These are phyloP conservation scores for Bombus picipes DNA, from an alignment of 1,140 invertebrate species.

Conservation along the genomic window DNA sequence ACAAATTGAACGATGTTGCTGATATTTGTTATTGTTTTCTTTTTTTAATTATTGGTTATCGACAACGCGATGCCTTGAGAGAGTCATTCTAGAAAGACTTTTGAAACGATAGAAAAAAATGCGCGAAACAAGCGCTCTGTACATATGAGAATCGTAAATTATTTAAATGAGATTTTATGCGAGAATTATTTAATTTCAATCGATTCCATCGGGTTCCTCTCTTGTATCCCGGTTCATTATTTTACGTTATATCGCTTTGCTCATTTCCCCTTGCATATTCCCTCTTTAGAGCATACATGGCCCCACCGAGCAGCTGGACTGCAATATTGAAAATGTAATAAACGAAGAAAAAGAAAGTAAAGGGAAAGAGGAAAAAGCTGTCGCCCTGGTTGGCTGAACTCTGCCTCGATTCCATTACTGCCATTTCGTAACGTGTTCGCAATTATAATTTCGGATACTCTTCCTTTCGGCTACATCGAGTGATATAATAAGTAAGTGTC, in stretches of 20 bases:
- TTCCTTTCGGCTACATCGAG: neutral
- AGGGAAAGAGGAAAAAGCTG: conserved; percentile 40
- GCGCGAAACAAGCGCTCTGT: conserved; percentile 36
- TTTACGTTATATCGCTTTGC: conserved; percentile 33
- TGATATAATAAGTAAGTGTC: neutral
- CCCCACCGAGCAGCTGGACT: conserved; percentile 82
- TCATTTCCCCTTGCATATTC: conserved; percentile 41
- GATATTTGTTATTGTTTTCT: conserved; percentile 40
- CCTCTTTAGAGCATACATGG: conserved; percentile 63
- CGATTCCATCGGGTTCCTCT: conserved; percentile 41
- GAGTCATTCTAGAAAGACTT: conserved; percentile 19
- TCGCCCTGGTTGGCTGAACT: conserved; percentile 56
- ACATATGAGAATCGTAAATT: conserved; percentile 72
- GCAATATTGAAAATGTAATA: conserved; percentile 66
- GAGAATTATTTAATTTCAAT: conserved; percentile 70
- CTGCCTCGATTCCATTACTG: conserved; percentile 27
- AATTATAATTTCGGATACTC: neutral
- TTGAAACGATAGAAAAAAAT: conserved; percentile 37
- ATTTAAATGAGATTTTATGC: conserved; percentile 71
- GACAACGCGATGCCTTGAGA: conserved; percentile 9
- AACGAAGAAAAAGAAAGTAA: neutral
- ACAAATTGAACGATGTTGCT: conserved; percentile 20
- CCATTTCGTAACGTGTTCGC: conserved; percentile 44
- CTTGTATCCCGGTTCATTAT: conserved; percentile 22
- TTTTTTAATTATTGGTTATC: conserved; percentile 31